Base-by-base conservation (phyloP, 2,113 vertebrate genomes). In the Rattus norvegicus region DNA sequence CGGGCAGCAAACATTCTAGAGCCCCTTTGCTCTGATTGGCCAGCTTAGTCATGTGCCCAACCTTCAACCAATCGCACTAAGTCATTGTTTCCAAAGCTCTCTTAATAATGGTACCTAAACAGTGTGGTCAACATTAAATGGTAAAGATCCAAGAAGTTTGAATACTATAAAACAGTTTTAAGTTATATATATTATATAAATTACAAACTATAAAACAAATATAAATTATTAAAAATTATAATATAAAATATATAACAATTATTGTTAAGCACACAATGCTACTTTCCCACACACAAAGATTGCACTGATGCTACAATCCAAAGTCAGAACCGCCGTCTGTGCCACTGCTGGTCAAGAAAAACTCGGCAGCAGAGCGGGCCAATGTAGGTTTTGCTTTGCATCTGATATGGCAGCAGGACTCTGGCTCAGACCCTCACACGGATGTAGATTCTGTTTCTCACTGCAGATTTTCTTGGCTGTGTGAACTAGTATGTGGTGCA, bases 151-250 rank as follows among this genome's bases (percentile, higher is more conserved):
- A 67, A 90, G 77, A 85, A 63, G 36, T 87, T 73, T 69, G 16
- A 36, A 89, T 72, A 65, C 20, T 54, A 83, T 59, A 47, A 89
- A 86, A 72, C n/a, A 72, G 67, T 79, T 94, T n/a, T 69, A 33
- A 36, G 47, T 85, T 39, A 94, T 69, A 6, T 69, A 94, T 43
- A 39, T 22, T 39, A 17, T 84, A 61, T 61, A 24, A 1, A 67
- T 79, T 93, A 43, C 61, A 49, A 91, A 72, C 16, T 56, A 83
- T 52, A 39, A 90, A 83, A 72, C 52, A 79, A 69, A 73, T 94
- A 43, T 69, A 26, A 36, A 54, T 81, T 43, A 54, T 54, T 54
- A 54, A 54, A 54, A 54, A 54, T 54, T 43, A 93, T 39, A 39
- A 39, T 75, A n/a, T n/a, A 72, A n/a, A 43, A 22, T 39, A 6